These are phyloP conservation scores for Cygnus atratus DNA, from an alignment of 2,113 vertebrate species.

Conservation along the genomic window DNA sequence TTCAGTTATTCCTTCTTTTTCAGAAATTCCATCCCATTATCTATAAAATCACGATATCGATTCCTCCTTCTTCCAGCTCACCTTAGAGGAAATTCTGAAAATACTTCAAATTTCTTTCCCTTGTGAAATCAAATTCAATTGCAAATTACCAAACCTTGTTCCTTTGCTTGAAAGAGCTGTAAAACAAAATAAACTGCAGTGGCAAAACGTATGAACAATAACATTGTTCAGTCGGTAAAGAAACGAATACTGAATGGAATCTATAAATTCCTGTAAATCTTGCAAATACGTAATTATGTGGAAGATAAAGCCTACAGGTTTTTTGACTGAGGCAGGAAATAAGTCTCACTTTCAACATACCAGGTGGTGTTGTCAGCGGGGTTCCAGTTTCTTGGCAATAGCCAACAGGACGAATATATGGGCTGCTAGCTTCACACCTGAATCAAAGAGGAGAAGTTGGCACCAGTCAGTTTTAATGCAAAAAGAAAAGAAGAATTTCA, in stretches of 20 bases:
- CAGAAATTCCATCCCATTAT: background rate
- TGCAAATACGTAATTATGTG: background rate
- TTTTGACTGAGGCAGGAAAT: background rate
- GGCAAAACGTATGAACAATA: background rate
- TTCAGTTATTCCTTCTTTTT: background rate
- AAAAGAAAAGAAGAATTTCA: constrained; percentile 19
- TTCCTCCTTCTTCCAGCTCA: background rate
- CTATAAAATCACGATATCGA: background rate
- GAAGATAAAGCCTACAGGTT: background rate
- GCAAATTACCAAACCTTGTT: background rate
- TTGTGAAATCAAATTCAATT: background rate
- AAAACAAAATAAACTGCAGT: background rate
- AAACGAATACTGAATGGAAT: background rate
- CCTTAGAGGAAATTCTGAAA: background rate
- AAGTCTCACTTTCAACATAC: constrained; percentile 71
- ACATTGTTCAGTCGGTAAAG: background rate
- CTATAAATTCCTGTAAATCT: background rate
- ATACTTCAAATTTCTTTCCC: background rate
- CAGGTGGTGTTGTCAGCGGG: constrained; percentile 86
- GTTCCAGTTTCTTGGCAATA: constrained; percentile 85
- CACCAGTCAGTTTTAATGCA: constrained; percentile 12
- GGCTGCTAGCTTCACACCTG: constrained; percentile 93
- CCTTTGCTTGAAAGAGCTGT: background rate
- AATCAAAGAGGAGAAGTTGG: constrained; percentile 27
- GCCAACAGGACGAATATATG: constrained; percentile 89